Evolutionary conservation across 1,140 invertebrate species (phyloP).

Genomic region (Meloidogyne hapla): DNA sequence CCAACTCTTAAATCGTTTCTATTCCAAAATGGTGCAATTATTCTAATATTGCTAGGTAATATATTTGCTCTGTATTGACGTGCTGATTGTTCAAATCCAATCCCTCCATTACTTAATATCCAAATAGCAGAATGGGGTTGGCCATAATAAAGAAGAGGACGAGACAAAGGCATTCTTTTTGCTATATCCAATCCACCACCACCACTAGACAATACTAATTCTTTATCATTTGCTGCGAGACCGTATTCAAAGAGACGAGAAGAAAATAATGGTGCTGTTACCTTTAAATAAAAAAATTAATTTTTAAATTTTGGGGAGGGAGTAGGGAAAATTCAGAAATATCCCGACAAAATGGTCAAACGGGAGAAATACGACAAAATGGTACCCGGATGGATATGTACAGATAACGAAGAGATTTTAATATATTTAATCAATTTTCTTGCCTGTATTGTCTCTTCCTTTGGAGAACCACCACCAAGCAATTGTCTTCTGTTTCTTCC

Average conservation of each 20-base stretch:
- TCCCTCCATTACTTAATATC: slow-evolving; percentile 60
- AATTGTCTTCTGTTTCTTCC: slow-evolving; percentile 49
- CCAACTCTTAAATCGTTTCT: slow-evolving; percentile 61
- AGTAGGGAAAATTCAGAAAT: slow-evolving; percentile 4
- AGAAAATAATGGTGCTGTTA: slow-evolving; percentile 61
- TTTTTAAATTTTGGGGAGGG: slow-evolving; percentile 11
- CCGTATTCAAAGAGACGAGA: slow-evolving; percentile 63
- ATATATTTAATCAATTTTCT: background rate
- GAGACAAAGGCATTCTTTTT: slow-evolving; percentile 51
- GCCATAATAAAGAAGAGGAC: slow-evolving; percentile 60
- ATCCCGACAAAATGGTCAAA: background rate
- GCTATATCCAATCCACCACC: slow-evolving; percentile 48
- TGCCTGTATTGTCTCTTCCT: slow-evolving; percentile 62
- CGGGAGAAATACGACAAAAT: too few species aligned
- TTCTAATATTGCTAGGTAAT: slow-evolving; percentile 43
- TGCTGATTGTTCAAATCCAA: slow-evolving; percentile 57
- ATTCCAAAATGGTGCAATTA: slow-evolving; percentile 63
- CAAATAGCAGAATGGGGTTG: slow-evolving; percentile 53
- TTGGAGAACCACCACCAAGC: slow-evolving; percentile 40
- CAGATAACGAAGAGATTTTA: too few species aligned
- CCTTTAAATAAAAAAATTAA: slow-evolving; percentile 50
- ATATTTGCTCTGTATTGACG: slow-evolving; percentile 55
- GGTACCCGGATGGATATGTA: too few species aligned
- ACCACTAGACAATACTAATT: slow-evolving; percentile 38
- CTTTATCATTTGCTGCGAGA: slow-evolving; percentile 50